Conservation (phyloP, 2,113 vertebrate genomes). For the Pedionomus torquatus region DNA sequence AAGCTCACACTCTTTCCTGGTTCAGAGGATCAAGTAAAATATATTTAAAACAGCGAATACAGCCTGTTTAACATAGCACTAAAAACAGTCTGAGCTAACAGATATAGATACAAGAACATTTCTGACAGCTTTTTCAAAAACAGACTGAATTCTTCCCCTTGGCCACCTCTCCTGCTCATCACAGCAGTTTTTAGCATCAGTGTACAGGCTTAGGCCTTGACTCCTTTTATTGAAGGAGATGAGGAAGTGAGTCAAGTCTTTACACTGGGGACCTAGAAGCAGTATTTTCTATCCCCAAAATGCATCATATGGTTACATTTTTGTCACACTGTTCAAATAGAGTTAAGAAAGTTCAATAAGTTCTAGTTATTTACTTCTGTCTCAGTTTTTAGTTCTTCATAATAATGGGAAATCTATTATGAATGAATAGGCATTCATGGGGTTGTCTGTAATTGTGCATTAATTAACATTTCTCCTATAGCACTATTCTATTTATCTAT, state of each 20-base stretch:
- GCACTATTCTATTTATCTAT: constrained; percentile 22
- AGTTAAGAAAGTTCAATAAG: neutral
- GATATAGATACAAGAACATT: neutral
- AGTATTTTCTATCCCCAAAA: neutral
- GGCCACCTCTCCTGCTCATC: neutral
- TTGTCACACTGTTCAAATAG: constrained; percentile 13
- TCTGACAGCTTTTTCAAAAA: neutral
- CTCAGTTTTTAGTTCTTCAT: constrained; percentile 41
- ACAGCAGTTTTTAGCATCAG: neutral
- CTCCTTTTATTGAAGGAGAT: neutral
- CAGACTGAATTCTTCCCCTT: neutral
- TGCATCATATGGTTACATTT: constrained; percentile 4
- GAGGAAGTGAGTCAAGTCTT: neutral
- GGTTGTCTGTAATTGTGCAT: constrained; percentile 37
- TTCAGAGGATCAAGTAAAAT: neutral
- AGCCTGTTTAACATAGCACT: neutral
- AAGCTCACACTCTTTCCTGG: neutral
- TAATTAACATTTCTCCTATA: constrained; percentile 62
- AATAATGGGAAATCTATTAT: constrained; percentile 64
- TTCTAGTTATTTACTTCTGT: constrained; percentile 41
- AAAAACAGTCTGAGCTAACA: neutral
- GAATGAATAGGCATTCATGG: constrained; percentile 59
- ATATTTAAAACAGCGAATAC: neutral
- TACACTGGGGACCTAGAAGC: neutral
- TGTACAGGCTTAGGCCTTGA: neutral